phyloP scores from a whole-genome alignment of 2,888 invertebrate species.

The Eristalis arbustorum region DNA sequence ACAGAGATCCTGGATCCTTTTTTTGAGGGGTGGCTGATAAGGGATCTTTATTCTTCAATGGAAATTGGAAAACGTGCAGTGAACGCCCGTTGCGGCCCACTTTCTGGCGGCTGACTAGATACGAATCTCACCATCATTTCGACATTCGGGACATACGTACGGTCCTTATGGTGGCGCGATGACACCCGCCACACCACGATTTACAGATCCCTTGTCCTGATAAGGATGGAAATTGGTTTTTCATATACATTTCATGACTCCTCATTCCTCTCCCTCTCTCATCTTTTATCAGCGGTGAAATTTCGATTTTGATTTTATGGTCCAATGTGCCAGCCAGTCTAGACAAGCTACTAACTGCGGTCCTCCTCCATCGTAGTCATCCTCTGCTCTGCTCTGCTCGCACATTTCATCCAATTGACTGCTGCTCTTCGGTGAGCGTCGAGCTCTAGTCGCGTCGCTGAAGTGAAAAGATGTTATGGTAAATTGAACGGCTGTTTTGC shows the following conservation, averaged over 20 bases:
- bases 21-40: conserved; percentile 58
- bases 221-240: conserved; percentile 70
- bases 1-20: conserved; percentile 49
- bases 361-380: conserved; percentile 3
- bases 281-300: conserved; percentile 66
- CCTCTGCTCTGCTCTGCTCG: no score
- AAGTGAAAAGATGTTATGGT: conserved; percentile 66
- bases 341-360: conserved; percentile 69
- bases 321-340: conserved; percentile 70
- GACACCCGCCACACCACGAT: conserved; percentile 50
- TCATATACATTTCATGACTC: conserved; percentile 49
- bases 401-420: conserved; percentile 19
- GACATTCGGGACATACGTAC: conserved; percentile 12
- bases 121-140: conserved; percentile 49
- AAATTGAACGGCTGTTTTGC: conserved; percentile 70
- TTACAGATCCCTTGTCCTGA: conserved; percentile 64
- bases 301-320: conserved; percentile 70
- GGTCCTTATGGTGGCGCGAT: conserved; percentile 40
- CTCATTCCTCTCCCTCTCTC: neutral
- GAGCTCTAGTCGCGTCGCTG: neutral
- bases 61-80: conserved; percentile 69
- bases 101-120: conserved; percentile 27
- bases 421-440: neutral
- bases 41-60: conserved; percentile 66
- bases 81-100: conserved; percentile 53